These are phyloP conservation scores for Euspilapteryx auroguttella DNA, from an alignment of 2,888 invertebrate species.

Conservation along the genomic window DNA sequence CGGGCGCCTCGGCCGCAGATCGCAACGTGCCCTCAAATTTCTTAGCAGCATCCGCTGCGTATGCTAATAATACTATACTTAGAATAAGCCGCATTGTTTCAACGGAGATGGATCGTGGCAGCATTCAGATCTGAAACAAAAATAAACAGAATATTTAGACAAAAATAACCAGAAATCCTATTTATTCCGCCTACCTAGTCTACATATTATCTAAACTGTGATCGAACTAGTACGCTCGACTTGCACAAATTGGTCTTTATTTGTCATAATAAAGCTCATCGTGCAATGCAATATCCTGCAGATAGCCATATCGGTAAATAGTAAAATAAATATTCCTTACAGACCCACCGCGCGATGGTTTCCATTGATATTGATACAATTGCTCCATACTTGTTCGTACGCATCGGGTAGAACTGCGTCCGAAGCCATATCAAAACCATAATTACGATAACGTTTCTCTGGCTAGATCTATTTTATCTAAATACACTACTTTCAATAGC, in stretches of 20 bases:
- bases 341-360: conserved; percentile 13
- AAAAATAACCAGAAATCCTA: too few species aligned
- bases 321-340: conserved; percentile 1
- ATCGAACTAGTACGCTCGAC: too few species aligned
- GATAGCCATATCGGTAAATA: conserved; percentile 2
- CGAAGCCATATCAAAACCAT: too few species aligned
- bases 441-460: too few species aligned
- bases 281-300: neutral
- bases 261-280: neutral
- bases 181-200: too few species aligned
- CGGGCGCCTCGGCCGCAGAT: conserved; percentile 49
- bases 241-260: too few species aligned
- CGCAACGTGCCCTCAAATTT: conserved; percentile 49
- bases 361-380: conserved; percentile 13
- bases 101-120: conserved; percentile 39
- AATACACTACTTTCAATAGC: too few species aligned
- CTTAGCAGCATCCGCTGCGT: conserved; percentile 45
- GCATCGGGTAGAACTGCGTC: too few species aligned
- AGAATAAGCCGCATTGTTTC: conserved; percentile 47
- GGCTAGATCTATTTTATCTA: too few species aligned
- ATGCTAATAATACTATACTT: conserved; percentile 44
- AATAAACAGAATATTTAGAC: conserved; percentile 16
- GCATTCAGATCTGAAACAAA: conserved; percentile 52
- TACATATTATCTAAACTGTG: too few species aligned
- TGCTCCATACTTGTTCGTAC: too few species aligned